Evolutionary conservation across 37 sponge, comb jelly and placozoan species (phyloP).

Genomic region (Hexactinellida sp.): DNA sequence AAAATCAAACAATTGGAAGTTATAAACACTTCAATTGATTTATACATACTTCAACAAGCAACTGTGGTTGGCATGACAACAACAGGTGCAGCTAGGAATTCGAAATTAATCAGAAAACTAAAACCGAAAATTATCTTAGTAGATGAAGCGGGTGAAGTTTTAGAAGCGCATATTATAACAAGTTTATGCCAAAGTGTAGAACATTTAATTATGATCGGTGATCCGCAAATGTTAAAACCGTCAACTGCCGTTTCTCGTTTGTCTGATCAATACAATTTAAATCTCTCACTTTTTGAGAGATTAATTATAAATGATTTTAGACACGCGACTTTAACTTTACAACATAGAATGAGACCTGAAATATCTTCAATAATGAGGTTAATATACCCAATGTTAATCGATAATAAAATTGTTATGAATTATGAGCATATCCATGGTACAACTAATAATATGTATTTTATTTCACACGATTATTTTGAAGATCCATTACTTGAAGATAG

Average conservation of each 20-base stretch:
- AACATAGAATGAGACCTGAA: slow-evolving; percentile 85
- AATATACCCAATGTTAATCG: slow-evolving; percentile 39
- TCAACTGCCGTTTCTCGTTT: slow-evolving; percentile 54
- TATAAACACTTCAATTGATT: slow-evolving; percentile 25
- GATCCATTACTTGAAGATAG: slow-evolving; percentile 21
- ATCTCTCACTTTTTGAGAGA: slow-evolving; percentile 80
- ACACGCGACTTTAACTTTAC: slow-evolving; percentile 34
- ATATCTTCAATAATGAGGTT: slow-evolving; percentile 43
- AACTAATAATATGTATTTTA: slow-evolving; percentile 46
- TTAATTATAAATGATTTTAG: slow-evolving; percentile 36
- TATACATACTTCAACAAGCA: slow-evolving; percentile 27
- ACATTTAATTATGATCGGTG: slow-evolving; percentile 84
- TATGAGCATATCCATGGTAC: slow-evolving; percentile 44
- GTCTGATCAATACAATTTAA: slow-evolving; percentile 38
- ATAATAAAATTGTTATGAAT: slow-evolving; percentile 22
- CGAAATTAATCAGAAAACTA: slow-evolving; percentile 33
- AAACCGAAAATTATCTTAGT: slow-evolving; percentile 72
- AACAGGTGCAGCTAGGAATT: slow-evolving; percentile 74
- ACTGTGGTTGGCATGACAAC: slow-evolving; percentile 84
- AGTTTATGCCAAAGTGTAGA: slow-evolving; percentile 61
- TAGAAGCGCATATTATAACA: slow-evolving; percentile 81
- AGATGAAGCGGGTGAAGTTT: slow-evolving; percentile 90
- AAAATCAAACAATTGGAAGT: slow-evolving; percentile 22
- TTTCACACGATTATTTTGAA: slow-evolving; percentile 37
- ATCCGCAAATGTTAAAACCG: slow-evolving; percentile 79